Evolutionary conservation across 1,140 invertebrate species (phyloP), one percentile per base, ranked within the genome.

Genomic region (Capitella teleta): DNA sequence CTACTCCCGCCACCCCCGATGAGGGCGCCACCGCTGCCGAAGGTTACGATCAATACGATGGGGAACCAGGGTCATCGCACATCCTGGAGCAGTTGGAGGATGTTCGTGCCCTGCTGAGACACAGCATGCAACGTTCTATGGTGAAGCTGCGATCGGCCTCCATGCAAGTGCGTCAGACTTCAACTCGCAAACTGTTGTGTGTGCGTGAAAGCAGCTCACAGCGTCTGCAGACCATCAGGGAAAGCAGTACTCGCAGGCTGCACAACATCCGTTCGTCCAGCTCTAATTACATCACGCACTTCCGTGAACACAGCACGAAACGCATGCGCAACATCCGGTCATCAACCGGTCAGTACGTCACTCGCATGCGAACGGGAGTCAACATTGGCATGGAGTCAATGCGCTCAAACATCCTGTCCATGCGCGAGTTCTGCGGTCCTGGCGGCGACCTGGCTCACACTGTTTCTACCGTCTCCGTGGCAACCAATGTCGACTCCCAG

Each of bases 371-470:
- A 44, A 61, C 60, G 23, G 63, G 64, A 5, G 58, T 69, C 5
- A 62, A 57, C 0, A 40, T 62, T 28, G 64, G 65, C 12, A 57
- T 68, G 46, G 63, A 67, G 47, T 62, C 58, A 46, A 52, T 44
- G 5, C 67, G 67, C 45, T 64, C 51, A 47, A 56, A 61, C 19
- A 58, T 65, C 2, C 60, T 60, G 55, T 69, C 67, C 23, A 62
- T 69, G 37, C 62, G 62, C 32, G 67, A 69, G 42, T 60, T 69
- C 12, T 69, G 67, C 42, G 65, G 67, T n/a, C 65, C 64, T 1
- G 63, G 66, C 14, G 64, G 67, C 14, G 65, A 66, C 63, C 60
- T 62, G 6, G 47, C 53, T 6, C 62, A 66, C 36, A 69, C 67
- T 2, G 57, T 69, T 1, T 69, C 67, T 16, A 62, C 61, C 36